Conservation (phyloP, 2,888 invertebrate species). For the Apoda limacodes region DNA sequence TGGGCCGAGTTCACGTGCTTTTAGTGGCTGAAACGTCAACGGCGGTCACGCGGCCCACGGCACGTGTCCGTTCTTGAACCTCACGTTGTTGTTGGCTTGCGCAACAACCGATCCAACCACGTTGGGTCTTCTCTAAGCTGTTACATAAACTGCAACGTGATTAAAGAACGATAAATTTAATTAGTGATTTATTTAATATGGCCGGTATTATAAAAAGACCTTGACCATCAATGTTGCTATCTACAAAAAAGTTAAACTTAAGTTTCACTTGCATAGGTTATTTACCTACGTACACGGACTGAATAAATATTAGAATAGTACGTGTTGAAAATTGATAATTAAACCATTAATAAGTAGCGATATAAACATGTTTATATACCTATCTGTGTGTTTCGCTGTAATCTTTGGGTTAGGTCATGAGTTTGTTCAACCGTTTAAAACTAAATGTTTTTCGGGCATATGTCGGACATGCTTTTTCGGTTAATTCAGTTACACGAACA, state of each 20-base stretch:
- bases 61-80: conserved; percentile 60
- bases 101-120: conserved; percentile 41
- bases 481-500: background rate
- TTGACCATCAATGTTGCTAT: too few relatives aligned
- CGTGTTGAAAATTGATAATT: too few relatives aligned
- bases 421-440: conserved; percentile 18
- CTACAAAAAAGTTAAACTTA: too few relatives aligned
- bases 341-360: too few relatives aligned
- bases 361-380: background rate
- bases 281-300: too few relatives aligned
- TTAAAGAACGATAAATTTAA: conserved; percentile 46
- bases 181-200: too few relatives aligned
- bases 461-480: background rate
- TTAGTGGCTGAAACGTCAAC: too few relatives aligned
- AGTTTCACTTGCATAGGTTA: too few relatives aligned
- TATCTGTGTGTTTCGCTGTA: conserved; percentile 5
- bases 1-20: too few relatives aligned
- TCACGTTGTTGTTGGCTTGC: conserved; percentile 63
- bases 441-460: conserved; percentile 10
- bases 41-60: conserved; percentile 51
- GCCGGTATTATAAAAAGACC: conserved; percentile 26
- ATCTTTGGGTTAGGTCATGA: conserved; percentile 21
- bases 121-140: conserved; percentile 46
- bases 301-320: too few relatives aligned
- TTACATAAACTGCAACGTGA: conserved; percentile 65